Percentiles rank a stretch among this genome's conserved stretches.
These are phyloP conservation scores for Leontopithecus rosalia DNA, from an alignment of 2,797 vertebrate species.

Conservation along the genomic window DNA sequence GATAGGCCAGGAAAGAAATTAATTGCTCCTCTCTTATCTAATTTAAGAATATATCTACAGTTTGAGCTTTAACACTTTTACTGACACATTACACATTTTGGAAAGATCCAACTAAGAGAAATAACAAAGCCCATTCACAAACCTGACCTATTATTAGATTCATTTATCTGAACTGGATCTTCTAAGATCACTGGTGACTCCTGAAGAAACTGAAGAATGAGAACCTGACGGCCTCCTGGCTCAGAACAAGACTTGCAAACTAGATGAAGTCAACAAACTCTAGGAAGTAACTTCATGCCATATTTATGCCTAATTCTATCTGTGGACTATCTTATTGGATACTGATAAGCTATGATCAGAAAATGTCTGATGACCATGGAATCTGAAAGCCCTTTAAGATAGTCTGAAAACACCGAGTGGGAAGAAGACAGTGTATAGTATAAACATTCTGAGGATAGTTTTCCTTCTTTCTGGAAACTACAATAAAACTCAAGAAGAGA, in stretches of 20 bases:
- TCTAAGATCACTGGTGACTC: not conserved
- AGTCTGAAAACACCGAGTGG: not conserved
- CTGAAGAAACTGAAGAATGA: not conserved
- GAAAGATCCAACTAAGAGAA: not conserved
- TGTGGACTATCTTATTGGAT: not conserved
- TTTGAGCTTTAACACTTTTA: constrained; percentile 20
- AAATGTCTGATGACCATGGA: not conserved
- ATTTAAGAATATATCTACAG: not conserved
- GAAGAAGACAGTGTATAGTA: not conserved
- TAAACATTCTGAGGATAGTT: not conserved
- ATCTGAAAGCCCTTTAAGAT: not conserved
- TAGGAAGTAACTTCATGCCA: not conserved
- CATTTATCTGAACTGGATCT: not conserved
- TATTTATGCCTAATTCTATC: not conserved
- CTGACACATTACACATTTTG: not conserved
- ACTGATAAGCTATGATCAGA: not conserved
- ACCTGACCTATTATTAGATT: not conserved
- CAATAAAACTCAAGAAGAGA: not conserved
- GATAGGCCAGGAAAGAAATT: not conserved
- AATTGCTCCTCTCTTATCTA: not conserved
- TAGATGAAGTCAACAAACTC: not conserved
- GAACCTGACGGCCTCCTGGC: not conserved
- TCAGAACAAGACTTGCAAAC: not conserved
- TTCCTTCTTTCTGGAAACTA: constrained; percentile 33
- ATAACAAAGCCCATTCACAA: not conserved